A percentile compares a stretch with the other conserved stretches of the same genome.
Conservation (phyloP, 2,113 vertebrate species). For the Sinocyclocheilus grahami region DNA sequence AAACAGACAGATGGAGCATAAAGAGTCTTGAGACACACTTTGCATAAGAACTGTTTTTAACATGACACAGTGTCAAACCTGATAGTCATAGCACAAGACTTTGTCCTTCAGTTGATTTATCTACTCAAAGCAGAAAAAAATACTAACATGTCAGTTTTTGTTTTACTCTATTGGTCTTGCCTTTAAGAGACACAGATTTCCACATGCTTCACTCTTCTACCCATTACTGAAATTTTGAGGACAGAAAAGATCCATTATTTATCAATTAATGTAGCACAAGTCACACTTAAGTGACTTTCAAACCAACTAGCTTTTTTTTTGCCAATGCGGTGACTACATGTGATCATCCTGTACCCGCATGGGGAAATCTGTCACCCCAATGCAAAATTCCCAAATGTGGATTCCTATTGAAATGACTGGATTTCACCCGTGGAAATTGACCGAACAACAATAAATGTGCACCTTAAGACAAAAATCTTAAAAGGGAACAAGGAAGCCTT, state of each 20-base stretch:
- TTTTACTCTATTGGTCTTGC: not conserved
- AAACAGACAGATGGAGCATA: not conserved
- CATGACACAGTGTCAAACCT: not conserved
- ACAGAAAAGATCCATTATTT: too few relatives aligned
- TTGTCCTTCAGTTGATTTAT: not conserved
- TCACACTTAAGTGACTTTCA: not conserved
- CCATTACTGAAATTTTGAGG: too few relatives aligned
- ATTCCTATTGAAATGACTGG: not conserved
- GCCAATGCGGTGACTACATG: not conserved
- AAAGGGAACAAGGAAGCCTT: not conserved
- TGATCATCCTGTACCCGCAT: not conserved
- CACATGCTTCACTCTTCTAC: not conserved
- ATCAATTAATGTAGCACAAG: not conserved
- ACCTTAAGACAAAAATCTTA: not conserved
- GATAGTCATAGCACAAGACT: not conserved
- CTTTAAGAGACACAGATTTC: not conserved
- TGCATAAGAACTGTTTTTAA: not conserved
- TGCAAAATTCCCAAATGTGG: not conserved
- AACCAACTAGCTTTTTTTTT: not conserved
- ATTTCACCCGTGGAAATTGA: not conserved
- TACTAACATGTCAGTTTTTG: too few relatives aligned
- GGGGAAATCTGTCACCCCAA: not conserved
- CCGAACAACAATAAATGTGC: not conserved
- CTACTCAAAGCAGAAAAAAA: not conserved
- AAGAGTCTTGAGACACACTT: not conserved